These are phyloP conservation scores for Liasis olivaceus DNA, from an alignment of 2,797 vertebrate genomes.

Conservation along the genomic window DNA sequence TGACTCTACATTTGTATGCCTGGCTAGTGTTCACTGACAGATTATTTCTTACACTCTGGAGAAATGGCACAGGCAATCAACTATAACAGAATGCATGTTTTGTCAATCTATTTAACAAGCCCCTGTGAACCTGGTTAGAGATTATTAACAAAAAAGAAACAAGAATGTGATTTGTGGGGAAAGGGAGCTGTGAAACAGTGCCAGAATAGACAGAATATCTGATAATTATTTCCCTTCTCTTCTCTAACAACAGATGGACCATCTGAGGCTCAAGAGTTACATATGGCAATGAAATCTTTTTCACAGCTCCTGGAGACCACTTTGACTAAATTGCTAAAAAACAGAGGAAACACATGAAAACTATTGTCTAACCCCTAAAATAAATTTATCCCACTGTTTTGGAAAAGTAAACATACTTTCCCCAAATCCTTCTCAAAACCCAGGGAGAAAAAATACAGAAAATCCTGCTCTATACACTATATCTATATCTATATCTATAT, in stretches of 20 bases:
- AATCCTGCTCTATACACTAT: not conserved
- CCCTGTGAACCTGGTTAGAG: not conserved
- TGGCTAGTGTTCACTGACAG: not conserved
- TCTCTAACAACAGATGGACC: not conserved
- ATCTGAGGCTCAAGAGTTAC: not conserved
- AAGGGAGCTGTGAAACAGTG: not conserved
- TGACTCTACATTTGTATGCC: not conserved
- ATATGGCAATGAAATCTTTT: not conserved
- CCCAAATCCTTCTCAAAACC: not conserved
- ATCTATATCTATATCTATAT: too few species aligned
- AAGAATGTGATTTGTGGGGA: not conserved
- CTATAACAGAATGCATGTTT: slow-evolving; percentile 26
- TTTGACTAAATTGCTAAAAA: not conserved
- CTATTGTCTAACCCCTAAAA: not conserved
- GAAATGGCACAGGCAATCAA: not conserved
- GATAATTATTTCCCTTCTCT: not conserved
- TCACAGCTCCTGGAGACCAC: not conserved
- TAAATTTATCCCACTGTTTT: not conserved
- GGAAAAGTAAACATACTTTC: not conserved
- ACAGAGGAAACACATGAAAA: not conserved
- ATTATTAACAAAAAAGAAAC: slow-evolving; percentile 20
- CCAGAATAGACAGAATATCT: not conserved
- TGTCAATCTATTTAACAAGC: not conserved
- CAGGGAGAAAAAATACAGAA: not conserved
- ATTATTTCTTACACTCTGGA: not conserved